Percentiles rank a stretch among this genome's conserved stretches.
phyloP scores from a whole-genome alignment of 2,888 invertebrate genomes.

The Neoscelio sp. region DNA sequence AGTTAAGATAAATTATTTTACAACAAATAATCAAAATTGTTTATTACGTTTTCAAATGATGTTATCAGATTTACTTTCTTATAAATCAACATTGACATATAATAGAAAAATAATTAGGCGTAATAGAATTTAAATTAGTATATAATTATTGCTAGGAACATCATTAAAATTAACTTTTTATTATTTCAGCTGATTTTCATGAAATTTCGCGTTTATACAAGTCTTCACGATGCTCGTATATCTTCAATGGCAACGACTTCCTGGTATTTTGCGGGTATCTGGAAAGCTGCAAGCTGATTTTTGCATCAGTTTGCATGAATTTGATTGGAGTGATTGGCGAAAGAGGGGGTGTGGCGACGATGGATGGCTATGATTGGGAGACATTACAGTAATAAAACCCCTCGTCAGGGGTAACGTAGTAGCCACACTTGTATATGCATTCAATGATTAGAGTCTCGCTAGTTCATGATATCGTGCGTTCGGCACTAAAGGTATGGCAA shows the following conservation, averaged over 20 bases:
- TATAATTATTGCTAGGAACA: too few relatives aligned
- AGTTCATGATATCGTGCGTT: slow-evolving; percentile 75
- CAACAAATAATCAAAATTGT: not conserved
- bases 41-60: not conserved
- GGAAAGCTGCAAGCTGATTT: slow-evolving; percentile 66
- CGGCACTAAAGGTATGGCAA: slow-evolving; percentile 65
- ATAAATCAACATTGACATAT: too few relatives aligned
- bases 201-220: slow-evolving; percentile 9
- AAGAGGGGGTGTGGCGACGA: slow-evolving; percentile 69
- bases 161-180: too few relatives aligned
- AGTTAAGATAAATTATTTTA: not conserved
- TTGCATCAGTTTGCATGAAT: slow-evolving; percentile 75
- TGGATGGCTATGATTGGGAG: slow-evolving; percentile 72
- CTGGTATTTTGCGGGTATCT: slow-evolving; percentile 43
- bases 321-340: slow-evolving; percentile 74
- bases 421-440: slow-evolving; percentile 75
- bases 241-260: slow-evolving; percentile 63
- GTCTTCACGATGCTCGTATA: slow-evolving; percentile 43
- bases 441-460: slow-evolving; percentile 77
- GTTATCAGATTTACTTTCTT: too few relatives aligned
- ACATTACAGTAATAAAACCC: slow-evolving; percentile 81
- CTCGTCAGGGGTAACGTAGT: slow-evolving; percentile 79
- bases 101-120: too few relatives aligned
- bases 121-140: too few relatives aligned
- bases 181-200: slow-evolving; percentile 27